These are phyloP conservation scores for Pollenia labialis DNA, from an alignment of 2,888 invertebrate genomes.

Conservation along the genomic window DNA sequence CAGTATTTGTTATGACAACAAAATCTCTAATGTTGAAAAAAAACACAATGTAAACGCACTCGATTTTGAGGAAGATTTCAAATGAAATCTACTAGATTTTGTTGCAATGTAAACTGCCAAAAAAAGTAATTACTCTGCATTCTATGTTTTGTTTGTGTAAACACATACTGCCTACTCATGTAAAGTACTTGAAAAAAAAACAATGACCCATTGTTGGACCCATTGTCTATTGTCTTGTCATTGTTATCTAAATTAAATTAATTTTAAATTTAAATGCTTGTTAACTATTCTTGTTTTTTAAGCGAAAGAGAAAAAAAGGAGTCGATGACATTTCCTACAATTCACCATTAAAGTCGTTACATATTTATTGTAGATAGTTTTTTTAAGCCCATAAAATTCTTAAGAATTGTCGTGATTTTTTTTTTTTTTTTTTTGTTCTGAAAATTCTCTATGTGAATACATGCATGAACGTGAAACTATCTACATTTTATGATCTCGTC, in stretches of 20 bases:
- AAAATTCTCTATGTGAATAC: neutral
- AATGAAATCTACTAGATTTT: too few relatives aligned
- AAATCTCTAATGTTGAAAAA: too few relatives aligned
- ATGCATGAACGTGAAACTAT: slow-evolving; percentile 57
- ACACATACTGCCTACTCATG: neutral
- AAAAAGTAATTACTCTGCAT: neutral
- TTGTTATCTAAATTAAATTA: slow-evolving; percentile 61
- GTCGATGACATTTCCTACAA: slow-evolving; percentile 47
- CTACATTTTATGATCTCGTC: slow-evolving; percentile 66
- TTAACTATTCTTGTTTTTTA: slow-evolving; percentile 8
- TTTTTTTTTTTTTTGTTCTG: neutral
- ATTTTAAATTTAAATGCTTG: slow-evolving; percentile 57
- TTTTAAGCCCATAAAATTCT: slow-evolving; percentile 30
- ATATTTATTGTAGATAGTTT: slow-evolving; percentile 45
- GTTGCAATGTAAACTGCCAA: too few relatives aligned
- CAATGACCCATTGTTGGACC: slow-evolving; percentile 51
- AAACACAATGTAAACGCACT: too few relatives aligned
- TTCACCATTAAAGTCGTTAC: slow-evolving; percentile 62
- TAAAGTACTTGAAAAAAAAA: slow-evolving; percentile 13
- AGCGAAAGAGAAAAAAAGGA: neutral
- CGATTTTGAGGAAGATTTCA: too few relatives aligned
- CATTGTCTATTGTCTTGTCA: slow-evolving; percentile 50
- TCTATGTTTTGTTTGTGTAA: neutral
- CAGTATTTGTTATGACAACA: too few relatives aligned
- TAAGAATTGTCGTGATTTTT: slow-evolving; percentile 36